These are phyloP conservation scores for Sarcophaga carnaria DNA, from an alignment of 2,888 invertebrate genomes.

Conservation along the genomic window DNA sequence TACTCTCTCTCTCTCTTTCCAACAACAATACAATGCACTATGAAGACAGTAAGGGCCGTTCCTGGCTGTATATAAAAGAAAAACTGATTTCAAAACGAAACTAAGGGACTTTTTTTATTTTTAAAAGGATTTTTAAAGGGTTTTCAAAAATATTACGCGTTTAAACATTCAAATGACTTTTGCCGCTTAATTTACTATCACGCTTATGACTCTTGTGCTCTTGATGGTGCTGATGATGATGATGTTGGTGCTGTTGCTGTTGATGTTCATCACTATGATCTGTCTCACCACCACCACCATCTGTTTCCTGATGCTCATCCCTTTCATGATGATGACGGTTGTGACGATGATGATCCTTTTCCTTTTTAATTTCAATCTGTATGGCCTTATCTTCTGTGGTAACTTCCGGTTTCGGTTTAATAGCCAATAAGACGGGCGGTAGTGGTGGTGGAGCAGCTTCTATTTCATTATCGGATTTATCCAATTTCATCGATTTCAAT, in stretches of 20 bases:
- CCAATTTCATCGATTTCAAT: conserved; percentile 75
- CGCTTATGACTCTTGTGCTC: conserved; percentile 56
- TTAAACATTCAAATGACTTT: conserved; percentile 58
- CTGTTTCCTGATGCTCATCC: not conserved
- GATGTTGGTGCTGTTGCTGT: conserved; percentile 68
- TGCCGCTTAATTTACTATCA: conserved; percentile 61
- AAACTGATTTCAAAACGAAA: too few species aligned
- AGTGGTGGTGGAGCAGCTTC: conserved; percentile 33
- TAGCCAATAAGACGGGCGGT: not conserved
- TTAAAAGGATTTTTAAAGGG: too few species aligned
- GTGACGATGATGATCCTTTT: conserved; percentile 39
- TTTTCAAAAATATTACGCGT: not conserved
- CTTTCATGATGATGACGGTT: conserved; percentile 36
- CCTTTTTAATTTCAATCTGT: conserved; percentile 49
- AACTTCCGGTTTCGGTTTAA: conserved; percentile 22
- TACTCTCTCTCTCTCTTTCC: too few species aligned
- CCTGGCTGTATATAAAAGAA: too few species aligned
- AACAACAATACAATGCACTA: too few species aligned
- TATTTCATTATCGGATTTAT: conserved; percentile 67
- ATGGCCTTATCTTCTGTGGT: conserved; percentile 71
- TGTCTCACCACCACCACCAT: conserved; percentile 43
- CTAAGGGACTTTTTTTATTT: too few species aligned
- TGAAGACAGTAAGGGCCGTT: too few species aligned
- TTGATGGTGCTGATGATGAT: conserved; percentile 70
- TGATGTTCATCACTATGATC: not conserved